These are phyloP conservation scores for Shargacucullia verbasci DNA, from an alignment of 2,888 invertebrate species.

Conservation along the genomic window DNA sequence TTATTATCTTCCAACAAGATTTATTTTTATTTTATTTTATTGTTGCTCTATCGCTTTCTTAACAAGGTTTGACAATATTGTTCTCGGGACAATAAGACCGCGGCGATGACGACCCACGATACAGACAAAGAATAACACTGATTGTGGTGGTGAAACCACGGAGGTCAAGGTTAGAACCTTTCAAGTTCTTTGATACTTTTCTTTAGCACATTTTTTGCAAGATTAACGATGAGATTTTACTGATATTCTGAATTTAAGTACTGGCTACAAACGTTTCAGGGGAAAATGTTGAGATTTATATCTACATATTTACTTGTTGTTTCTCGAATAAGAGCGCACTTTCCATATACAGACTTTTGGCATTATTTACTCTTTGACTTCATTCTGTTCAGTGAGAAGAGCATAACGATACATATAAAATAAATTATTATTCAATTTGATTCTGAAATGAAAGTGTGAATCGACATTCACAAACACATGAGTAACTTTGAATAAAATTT, in stretches of 20 bases:
- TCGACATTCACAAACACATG: slow-evolving; percentile 8
- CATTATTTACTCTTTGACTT: slow-evolving; percentile 36
- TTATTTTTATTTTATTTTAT: too few species aligned
- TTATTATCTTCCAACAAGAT: slow-evolving; percentile 31
- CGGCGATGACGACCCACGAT: slow-evolving; percentile 54
- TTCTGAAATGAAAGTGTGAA: slow-evolving; percentile 43
- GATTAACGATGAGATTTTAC: slow-evolving; percentile 35
- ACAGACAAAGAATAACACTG: slow-evolving; percentile 52
- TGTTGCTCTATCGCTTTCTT: slow-evolving; percentile 46
- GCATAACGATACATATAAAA: slow-evolving; percentile 20
- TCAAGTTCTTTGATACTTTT: slow-evolving; percentile 49
- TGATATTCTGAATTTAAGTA: slow-evolving; percentile 22
- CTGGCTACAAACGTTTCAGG: background rate
- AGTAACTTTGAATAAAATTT: slow-evolving; percentile 41
- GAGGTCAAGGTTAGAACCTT: slow-evolving; percentile 57
- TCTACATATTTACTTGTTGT: slow-evolving; percentile 18
- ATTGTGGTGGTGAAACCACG: slow-evolving; percentile 53
- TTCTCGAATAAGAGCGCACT: slow-evolving; percentile 7
- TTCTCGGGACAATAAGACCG: slow-evolving; percentile 55
- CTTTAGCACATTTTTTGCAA: slow-evolving; percentile 40
- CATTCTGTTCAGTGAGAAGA: slow-evolving; percentile 11
- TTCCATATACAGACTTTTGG: slow-evolving; percentile 22
- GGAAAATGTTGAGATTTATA: slow-evolving; percentile 35
- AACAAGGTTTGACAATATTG: slow-evolving; percentile 63
- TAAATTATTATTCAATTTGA: slow-evolving; percentile 15